These are phyloP conservation scores for Diarsia brunnea DNA, from an alignment of 2,888 invertebrate species.

Conservation along the genomic window DNA sequence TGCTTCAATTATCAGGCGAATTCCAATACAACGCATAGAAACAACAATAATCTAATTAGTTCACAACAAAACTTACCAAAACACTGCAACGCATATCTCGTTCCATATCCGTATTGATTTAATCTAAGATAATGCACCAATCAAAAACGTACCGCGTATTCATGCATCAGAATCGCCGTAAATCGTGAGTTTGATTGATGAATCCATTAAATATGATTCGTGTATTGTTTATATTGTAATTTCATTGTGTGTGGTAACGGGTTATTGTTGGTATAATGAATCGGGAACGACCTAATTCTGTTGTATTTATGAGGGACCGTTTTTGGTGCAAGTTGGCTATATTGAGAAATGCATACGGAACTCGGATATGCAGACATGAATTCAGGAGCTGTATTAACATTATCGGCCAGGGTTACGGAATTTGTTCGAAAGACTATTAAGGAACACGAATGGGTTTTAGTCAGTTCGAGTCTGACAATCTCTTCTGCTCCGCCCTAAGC, in stretches of 20 bases:
- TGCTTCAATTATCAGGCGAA: not conserved
- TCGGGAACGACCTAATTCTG: conserved; percentile 35
- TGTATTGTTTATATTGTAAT: conserved; percentile 65
- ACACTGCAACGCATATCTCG: not conserved
- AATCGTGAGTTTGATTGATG: conserved; percentile 60
- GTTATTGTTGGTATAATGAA: conserved; percentile 41
- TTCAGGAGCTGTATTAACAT: too few relatives aligned
- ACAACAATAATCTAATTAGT: conserved; percentile 20
- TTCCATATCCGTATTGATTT: conserved; percentile 45
- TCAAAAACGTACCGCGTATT: conserved; percentile 47
- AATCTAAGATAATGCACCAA: conserved; percentile 57
- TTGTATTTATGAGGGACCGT: not conserved
- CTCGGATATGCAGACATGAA: not conserved
- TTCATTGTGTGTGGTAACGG: conserved; percentile 53
- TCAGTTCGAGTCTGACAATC: too few relatives aligned
- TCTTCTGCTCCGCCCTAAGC: too few relatives aligned
- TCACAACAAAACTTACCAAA: conserved; percentile 1
- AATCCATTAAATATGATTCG: conserved; percentile 52
- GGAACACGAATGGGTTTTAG: too few relatives aligned
- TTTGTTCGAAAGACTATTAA: too few relatives aligned
- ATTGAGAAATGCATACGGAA: not conserved
- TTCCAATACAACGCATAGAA: not conserved
- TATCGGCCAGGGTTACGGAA: too few relatives aligned
- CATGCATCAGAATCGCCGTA: conserved; percentile 52
- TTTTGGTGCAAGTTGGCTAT: not conserved